Evolutionary conservation across 2,797 vertebrate species (phyloP), one percentile per base, ranked within the genome.

Genomic region (Ctenopoma multispine): DNA sequence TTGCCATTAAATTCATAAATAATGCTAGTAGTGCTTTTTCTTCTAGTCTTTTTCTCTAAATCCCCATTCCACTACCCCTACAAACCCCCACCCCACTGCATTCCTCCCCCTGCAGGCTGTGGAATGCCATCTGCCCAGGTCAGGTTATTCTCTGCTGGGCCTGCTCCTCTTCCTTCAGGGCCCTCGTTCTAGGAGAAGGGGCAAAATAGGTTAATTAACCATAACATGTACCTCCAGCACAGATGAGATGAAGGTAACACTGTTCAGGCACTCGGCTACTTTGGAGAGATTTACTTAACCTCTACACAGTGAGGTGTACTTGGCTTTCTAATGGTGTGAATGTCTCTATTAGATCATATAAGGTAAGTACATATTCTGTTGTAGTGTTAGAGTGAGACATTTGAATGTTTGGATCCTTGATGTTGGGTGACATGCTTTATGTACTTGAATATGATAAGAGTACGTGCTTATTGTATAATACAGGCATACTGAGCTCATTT

Each of bases 161-260:
- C 68, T 59, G 36, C 60, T 72, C 36, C 47, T 79, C 71, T 63
- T 68, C 64, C 80, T 80, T 15, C 21, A 49, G 82, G 64, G 44
- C 44, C 40, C 12, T 36, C 49, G 36, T 78, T 68, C 59, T 51
- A 71, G 61, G 61, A 77, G 79, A 62, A 48, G 64, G 64, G 80
- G 58, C 69, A 75, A 55, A 63, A 49, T 27, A 89, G 87, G 84
- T 90, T 89, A 91, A 89, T 88, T 87, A 87, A 69, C 61, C 80
- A 75, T 83, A 76, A 80, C 62, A 54, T 50, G 40, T 73, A 67
- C 87, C 72, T 72, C 77, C 43, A 65, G 73, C 59, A 65, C 56
- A 55, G 69, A 72, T 54, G 55, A 84, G 57, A 44, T 63, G n/a
- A 48, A 55, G 60, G 64, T 53, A 58, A 62, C n/a, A 12, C 31